Evolutionary conservation across 2,797 vertebrate species (phyloP), one percentile per base, ranked within the genome.

Genomic region (Triplophysa yarkandensis): DNA sequence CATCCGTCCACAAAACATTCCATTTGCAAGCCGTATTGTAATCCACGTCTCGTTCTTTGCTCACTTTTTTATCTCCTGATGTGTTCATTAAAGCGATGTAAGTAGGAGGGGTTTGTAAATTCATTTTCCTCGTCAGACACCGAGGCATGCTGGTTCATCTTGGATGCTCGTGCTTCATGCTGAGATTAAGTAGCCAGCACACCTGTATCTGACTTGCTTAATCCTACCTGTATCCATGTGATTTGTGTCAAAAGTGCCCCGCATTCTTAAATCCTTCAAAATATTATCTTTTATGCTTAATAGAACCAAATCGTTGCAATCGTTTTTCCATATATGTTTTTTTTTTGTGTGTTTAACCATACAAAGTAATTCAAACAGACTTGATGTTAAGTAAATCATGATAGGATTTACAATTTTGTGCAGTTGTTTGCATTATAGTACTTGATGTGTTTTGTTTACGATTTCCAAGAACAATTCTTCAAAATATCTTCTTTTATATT

Each of bases 101-200:
- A 80, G 62, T 68, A 71, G 66, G 75, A n/a, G n/a, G 78, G 82
- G 76, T 81, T 86, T 80, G 85, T 72, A 66, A 84, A 82, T 87
- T 85, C 32, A 73, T 77, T 83, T 86, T 82, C 14, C 68, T 83
- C 82, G 74, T 74, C 44, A 32, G 73, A 68, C 60, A 62, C 36
- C 9, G 34, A 61, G 65, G 36, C 79, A 76, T 84, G 85, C 77
- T 64, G 79, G 81, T 50, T 81, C 73, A 81, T 84, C 71, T 83
- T 81, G 77, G 83, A 67, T 72, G 71, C n/a, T 30, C 58, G 54
- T 54, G 69, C 80, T 58, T 70, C 21, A 66, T 75, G 63, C 17
- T 55, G 71, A 61, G 21, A 39, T 21, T 54, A 77, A 55, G 23
- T 23, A 66, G 52, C 25, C 30, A 27, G 9, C 16, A 48, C 21